These are phyloP conservation scores for Heliconius ethilla DNA, from an alignment of 2,888 invertebrate species.

Conservation along the genomic window DNA sequence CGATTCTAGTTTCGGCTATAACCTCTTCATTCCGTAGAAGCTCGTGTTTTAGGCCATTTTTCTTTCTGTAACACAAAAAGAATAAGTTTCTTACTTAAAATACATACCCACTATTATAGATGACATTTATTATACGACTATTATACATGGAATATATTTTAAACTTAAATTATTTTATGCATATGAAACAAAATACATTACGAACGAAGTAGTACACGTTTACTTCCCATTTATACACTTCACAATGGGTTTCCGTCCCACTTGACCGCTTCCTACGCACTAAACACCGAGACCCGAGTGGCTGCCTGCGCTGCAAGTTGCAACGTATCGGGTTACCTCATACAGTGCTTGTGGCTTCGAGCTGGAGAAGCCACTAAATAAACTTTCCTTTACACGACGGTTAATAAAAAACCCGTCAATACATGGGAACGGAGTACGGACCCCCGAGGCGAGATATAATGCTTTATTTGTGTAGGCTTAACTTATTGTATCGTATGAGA, in stretches of 20 bases:
- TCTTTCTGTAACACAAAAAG: conserved; percentile 64
- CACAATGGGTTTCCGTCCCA: conserved; percentile 59
- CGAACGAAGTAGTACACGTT: conserved; percentile 29
- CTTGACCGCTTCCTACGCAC: conserved; percentile 72
- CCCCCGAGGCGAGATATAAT: conserved; percentile 38
- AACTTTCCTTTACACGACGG: conserved; percentile 47
- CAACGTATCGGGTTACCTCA: conserved; percentile 59
- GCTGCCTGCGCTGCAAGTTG: conserved; percentile 12
- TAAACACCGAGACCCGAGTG: conserved; percentile 18
- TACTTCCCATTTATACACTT: conserved; percentile 38
- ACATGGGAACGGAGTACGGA: conserved; percentile 31
- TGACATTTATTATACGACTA: not conserved
- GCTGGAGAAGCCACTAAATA: conserved; percentile 54
- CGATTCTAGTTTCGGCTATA: conserved; percentile 75
- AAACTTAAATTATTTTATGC: conserved; percentile 3
- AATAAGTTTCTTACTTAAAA: not conserved
- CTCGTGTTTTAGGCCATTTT: conserved; percentile 75
- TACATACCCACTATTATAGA: not conserved
- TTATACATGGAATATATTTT: not conserved
- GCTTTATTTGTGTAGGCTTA: conserved; percentile 30
- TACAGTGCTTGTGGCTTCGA: conserved; percentile 55
- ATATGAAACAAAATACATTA: conserved; percentile 1
- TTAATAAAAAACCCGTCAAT: conserved; percentile 41
- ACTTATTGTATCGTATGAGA: not conserved
- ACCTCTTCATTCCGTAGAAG: conserved; percentile 73